Percentiles rank a stretch among this genome's conserved stretches.
Evolutionary conservation across 2,888 invertebrate genomes (phyloP).

Genomic region (Troides oblongomaculatus): DNA sequence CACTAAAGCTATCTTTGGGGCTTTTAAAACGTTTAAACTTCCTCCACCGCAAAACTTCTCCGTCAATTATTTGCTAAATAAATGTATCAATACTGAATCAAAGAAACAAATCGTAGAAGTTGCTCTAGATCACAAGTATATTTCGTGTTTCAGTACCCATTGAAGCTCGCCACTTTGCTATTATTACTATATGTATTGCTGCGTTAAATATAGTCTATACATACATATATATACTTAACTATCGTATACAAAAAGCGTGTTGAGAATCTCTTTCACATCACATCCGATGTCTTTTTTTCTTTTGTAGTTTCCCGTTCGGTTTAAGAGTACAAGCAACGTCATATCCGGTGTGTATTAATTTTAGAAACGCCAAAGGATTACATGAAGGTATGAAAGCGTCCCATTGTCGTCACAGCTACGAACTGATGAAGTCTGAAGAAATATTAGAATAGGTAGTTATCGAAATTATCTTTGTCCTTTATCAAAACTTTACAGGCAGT

Average conservation of each 20-base stretch:
- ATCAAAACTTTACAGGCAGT: too few relatives aligned
- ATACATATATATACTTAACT: conserved; percentile 30
- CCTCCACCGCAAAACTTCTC: background rate
- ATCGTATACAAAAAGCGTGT: conserved; percentile 43
- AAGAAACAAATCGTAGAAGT: background rate
- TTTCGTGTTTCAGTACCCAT: background rate
- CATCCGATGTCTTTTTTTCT: background rate
- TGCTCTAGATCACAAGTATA: background rate
- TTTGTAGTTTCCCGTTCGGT: background rate
- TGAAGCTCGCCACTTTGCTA: conserved; percentile 19
- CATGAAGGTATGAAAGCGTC: too few relatives aligned
- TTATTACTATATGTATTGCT: conserved; percentile 30
- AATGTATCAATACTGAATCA: background rate
- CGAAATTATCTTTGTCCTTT: too few relatives aligned
- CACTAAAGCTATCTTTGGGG: conserved; percentile 4
- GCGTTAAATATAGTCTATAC: conserved; percentile 25
- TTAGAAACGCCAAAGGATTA: background rate
- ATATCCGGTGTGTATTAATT: background rate
- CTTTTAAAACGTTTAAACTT: background rate
- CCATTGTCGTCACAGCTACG: too few relatives aligned
- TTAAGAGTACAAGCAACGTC: too few relatives aligned
- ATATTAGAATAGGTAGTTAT: too few relatives aligned
- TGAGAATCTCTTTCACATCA: conserved; percentile 16
- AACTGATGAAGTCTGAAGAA: too few relatives aligned
- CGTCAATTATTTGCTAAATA: background rate